Evolutionary conservation across 2,113 vertebrate species (phyloP), one percentile per base, ranked within the genome.

Genomic region (Thinocorus orbignyianus): DNA sequence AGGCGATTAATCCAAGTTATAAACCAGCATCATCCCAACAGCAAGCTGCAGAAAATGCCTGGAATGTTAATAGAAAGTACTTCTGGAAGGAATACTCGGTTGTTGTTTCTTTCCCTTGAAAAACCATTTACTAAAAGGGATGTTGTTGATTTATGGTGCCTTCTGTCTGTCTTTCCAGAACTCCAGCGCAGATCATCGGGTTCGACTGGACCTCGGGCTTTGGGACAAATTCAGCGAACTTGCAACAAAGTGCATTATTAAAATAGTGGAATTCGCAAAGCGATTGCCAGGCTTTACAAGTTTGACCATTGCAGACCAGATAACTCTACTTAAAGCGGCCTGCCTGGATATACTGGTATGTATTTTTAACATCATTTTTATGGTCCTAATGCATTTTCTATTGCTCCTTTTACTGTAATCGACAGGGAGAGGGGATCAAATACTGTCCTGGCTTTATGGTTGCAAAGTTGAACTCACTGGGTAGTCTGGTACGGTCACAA

Each of bases 231-330:
- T 99, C 98, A 99, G 99, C 46, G 99, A 99, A 97, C 98, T 99
- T 97, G 99, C 99, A 96, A 99, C 99, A n/a, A 99, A 99, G 99
- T 99, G 99, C 99, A 99, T 99, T 98, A 99, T 99, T 97, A 99
- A 99, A 98, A 99, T 99, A 76, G 99, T 99, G 98, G 99, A 99
- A 97, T 99, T 99, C 98, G 99, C 99, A 94, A 99, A 99, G 97
- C 98, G 99, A 83, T 98, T 99, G 97, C 99, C 99, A 60, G 99
- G 99, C 92, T 99, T 99, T 97, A 99, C 99, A 17, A 97, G 98
- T 95, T 98, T 99, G 98, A 99, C 99, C 97, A 99, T 99, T 92
- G 98, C 99, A 31, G 99, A 99, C 98, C 99, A 99, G 95, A 99
- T 99, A 98, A 99, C 99, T 78, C 98, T 99, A 89, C 98, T 99